Evolutionary conservation across 2,888 invertebrate species (phyloP), one percentile per base, ranked within the genome.

Genomic region (Melolontha melolontha): DNA sequence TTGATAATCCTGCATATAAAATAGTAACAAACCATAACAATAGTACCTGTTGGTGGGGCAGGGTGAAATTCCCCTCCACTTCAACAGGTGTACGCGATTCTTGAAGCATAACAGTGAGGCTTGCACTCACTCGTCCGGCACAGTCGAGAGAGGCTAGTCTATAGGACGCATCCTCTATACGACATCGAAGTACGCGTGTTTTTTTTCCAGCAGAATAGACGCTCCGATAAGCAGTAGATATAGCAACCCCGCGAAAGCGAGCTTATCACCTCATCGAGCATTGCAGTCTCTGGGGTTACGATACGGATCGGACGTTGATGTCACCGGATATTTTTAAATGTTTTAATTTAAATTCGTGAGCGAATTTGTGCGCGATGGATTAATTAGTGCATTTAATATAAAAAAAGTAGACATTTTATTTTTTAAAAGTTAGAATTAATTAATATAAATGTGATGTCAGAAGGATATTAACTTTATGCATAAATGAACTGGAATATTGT

Each of bases 91-190:
- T 80, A 83, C 80, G 81, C 81, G 80, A 79, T 81, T 83, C 82
- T 81, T 83, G 82, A 83, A 82, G 82, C 83, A 83, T 82, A 83
- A 83, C 83, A 83, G 80, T 75, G 78, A 78, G 78, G 75, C 79
- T 79, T 78, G 79, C 82, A 83, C 80, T 83, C 82, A 83, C 82
- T 83, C 82, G 82, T 81, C 82, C 83, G 83, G 82, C 81, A 82
- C 82, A 83, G 82, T 82, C 82, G 80, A 78, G 79, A 79, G 79
- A 77, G 79, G 80, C 79, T 79, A 80, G 78, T 78, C 74, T 73
- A 73, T 73, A 74, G 77, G 76, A 72, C 73, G 76, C 77, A 76
- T 77, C 76, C 74, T 77, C 69, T 70, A 70, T 71, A 51, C 34
- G 6, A 34, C 34, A 65, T 59, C 42, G 57, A 67, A 70, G 52